Evolutionary conservation across 2,113 vertebrate genomes (phyloP).

Genomic region (Platycercus adscitus): DNA sequence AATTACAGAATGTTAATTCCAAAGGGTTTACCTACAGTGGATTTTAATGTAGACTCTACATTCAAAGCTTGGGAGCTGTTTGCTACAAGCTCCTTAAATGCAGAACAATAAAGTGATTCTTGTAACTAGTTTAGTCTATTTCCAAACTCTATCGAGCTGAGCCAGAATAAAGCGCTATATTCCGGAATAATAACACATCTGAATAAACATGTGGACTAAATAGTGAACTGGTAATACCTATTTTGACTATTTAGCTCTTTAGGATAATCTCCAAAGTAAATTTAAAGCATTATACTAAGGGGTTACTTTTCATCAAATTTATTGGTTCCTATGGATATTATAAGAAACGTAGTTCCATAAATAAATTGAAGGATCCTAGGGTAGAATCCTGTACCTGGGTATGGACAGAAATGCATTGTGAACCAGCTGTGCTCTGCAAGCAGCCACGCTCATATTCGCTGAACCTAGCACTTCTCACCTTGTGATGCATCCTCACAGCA

Average conservation of each 20-base stretch:
- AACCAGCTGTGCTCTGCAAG: background rate
- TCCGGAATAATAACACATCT: background rate
- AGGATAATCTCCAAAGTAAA: background rate
- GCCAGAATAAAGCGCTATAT: background rate
- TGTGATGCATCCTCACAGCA: background rate
- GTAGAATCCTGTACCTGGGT: background rate
- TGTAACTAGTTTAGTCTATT: background rate
- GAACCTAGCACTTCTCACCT: background rate
- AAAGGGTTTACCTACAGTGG: background rate
- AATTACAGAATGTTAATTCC: constrained; percentile 27
- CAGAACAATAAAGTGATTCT: background rate
- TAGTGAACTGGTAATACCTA: background rate
- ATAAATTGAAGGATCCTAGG: background rate
- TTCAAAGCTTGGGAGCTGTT: background rate
- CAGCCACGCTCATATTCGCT: fast-evolving
- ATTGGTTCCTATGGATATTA: background rate
- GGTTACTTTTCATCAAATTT: background rate
- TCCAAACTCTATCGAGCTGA: background rate
- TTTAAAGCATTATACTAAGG: background rate
- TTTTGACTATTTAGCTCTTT: background rate
- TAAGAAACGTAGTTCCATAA: background rate
- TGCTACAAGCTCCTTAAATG: background rate
- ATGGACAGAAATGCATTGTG: background rate
- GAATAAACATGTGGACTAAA: background rate
- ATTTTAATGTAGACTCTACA: background rate